A percentile compares a stretch with the other conserved stretches of the same genome.
Evolutionary conservation across 1,140 invertebrate genomes (phyloP).

Genomic region (Drosophila bocki): DNA sequence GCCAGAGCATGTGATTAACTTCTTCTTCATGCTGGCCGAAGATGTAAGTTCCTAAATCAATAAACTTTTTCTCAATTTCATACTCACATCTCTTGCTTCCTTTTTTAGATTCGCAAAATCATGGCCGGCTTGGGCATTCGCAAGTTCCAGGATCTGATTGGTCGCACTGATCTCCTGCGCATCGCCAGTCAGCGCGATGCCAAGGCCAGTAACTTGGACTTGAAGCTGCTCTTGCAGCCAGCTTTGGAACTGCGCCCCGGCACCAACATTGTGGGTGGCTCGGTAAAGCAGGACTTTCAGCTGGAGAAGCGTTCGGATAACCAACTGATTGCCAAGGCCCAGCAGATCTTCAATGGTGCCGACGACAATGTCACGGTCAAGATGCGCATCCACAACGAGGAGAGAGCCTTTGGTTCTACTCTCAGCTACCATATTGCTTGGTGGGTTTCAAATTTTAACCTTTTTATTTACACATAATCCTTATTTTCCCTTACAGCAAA

Average conservation of each 20-base stretch:
- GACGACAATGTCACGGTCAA: constrained; percentile 89
- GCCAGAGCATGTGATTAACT: constrained; percentile 99
- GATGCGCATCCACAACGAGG: constrained; percentile 95
- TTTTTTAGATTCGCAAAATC: constrained; percentile 89
- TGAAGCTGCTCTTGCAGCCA: constrained; percentile 94
- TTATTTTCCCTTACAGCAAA: constrained; percentile 87
- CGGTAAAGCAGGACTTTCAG: constrained; percentile 94
- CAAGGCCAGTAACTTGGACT: constrained; percentile 95
- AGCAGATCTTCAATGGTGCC: constrained; percentile 91
- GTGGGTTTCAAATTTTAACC: constrained; percentile 86
- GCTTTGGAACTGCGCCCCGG: constrained; percentile 95
- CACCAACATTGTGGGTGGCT: constrained; percentile 96
- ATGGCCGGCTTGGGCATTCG: constrained; percentile 97
- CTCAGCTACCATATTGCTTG: constrained; percentile 97
- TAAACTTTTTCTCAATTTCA: background rate
- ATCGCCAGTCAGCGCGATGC: constrained; percentile 87
- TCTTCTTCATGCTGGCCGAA: constrained; percentile 98
- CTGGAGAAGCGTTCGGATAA: constrained; percentile 96
- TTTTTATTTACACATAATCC: background rate
- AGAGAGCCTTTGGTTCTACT: constrained; percentile 96
- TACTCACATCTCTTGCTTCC: background rate
- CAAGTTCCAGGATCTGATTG: constrained; percentile 96
- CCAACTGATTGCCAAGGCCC: constrained; percentile 91
- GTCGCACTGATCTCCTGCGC: constrained; percentile 95
- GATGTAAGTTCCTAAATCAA: constrained; percentile 88